These are phyloP conservation scores for Rhizomys pruinosus DNA, from an alignment of 2,113 vertebrate species.

Conservation along the genomic window DNA sequence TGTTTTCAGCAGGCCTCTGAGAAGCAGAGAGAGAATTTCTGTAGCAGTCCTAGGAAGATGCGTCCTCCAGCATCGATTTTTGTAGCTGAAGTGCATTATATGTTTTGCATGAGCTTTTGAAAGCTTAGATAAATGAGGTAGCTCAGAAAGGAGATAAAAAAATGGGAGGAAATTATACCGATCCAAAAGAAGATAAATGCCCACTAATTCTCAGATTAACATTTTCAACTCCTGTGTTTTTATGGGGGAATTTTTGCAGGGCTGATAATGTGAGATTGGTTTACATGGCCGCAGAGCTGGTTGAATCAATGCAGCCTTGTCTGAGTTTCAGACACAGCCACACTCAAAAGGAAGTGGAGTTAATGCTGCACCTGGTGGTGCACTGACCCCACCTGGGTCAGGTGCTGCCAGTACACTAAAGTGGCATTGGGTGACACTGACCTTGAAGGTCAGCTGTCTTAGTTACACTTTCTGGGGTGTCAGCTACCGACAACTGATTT, in stretches of 20 bases:
- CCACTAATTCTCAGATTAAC: constrained; percentile 80
- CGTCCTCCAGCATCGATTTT: constrained; percentile 65
- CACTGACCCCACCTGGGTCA: not conserved
- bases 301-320: constrained; percentile 51
- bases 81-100: constrained; percentile 71
- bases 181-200: constrained; percentile 84
- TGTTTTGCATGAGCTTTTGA: constrained; percentile 84
- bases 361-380: not conserved
- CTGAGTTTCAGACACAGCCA: constrained; percentile 19
- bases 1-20: constrained; percentile 43
- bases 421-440: not conserved
- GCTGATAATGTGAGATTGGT: constrained; percentile 76
- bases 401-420: not conserved
- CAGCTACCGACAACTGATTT: not conserved
- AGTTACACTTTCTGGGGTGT: not conserved
- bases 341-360: not conserved
- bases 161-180: constrained; percentile 80
- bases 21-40: constrained; percentile 49
- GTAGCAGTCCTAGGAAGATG: constrained; percentile 25
- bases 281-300: constrained; percentile 70
- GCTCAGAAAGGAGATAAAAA: constrained; percentile 80
- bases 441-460: not conserved
- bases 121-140: constrained; percentile 85
- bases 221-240: constrained; percentile 80
- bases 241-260: constrained; percentile 65